Evolutionary conservation across 2,888 invertebrate genomes (phyloP).

Genomic region (Anticlea derivata): DNA sequence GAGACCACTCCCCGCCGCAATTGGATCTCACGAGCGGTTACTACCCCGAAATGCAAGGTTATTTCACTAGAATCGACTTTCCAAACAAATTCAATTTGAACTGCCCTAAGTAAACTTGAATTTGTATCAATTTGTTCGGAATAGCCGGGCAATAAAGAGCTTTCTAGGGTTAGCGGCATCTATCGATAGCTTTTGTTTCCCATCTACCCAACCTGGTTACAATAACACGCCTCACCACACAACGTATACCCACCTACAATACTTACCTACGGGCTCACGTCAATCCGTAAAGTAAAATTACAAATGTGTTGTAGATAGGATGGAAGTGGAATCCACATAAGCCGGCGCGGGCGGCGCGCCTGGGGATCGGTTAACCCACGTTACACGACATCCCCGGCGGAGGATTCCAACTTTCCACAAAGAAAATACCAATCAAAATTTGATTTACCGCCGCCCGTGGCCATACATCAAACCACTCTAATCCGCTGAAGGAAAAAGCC

Average conservation of each 20-base stretch:
- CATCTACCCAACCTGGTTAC: too few relatives aligned
- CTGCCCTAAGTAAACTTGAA: slow-evolving; percentile 66
- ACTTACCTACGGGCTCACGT: slow-evolving; percentile 37
- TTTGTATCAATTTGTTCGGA: slow-evolving; percentile 36
- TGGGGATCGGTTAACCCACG: slow-evolving; percentile 80
- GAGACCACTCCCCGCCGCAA: slow-evolving; percentile 60
- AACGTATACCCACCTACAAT: too few relatives aligned
- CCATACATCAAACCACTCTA: slow-evolving; percentile 78
- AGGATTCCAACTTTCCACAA: slow-evolving; percentile 77
- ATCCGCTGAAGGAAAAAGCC: slow-evolving; percentile 77
- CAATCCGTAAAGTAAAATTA: slow-evolving; percentile 59
- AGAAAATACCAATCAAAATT: slow-evolving; percentile 84
- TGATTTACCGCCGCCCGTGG: slow-evolving; percentile 83
- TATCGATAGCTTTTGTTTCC: too few relatives aligned
- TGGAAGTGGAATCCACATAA: slow-evolving; percentile 57
- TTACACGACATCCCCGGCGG: slow-evolving; percentile 68
- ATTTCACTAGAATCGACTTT: slow-evolving; percentile 73
- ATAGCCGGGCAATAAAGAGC: neutral
- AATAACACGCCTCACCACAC: too few relatives aligned
- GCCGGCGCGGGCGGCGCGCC: slow-evolving; percentile 61
- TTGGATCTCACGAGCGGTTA: slow-evolving; percentile 79
- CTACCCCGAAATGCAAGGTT: slow-evolving; percentile 49
- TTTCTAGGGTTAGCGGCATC: neutral
- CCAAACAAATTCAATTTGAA: slow-evolving; percentile 71
- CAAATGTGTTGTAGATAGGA: slow-evolving; percentile 48